Evolutionary conservation across 1,140 invertebrate species (phyloP).

Genomic region (Drosophila neocordata): DNA sequence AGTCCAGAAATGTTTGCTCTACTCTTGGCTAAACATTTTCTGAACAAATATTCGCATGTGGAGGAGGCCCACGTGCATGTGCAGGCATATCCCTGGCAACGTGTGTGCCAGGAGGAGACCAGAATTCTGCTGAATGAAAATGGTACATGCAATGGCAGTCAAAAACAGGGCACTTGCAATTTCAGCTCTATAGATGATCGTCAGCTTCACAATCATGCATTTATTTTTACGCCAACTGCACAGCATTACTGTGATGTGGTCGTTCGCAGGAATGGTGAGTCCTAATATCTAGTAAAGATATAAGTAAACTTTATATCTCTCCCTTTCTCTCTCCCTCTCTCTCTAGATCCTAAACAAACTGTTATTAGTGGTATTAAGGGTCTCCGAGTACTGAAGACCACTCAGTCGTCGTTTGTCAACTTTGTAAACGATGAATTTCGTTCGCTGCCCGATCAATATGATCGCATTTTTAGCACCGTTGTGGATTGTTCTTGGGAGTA

Average conservation of each 20-base stretch:
- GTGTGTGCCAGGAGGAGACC: constrained; percentile 84
- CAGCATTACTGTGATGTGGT: constrained; percentile 87
- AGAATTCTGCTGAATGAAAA: constrained; percentile 4
- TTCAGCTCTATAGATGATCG: constrained; percentile 72
- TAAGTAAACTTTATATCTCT: no score
- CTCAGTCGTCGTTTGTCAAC: constrained; percentile 90
- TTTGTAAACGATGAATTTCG: constrained; percentile 90
- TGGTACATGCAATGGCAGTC: neutral
- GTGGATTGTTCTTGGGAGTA: constrained; percentile 89
- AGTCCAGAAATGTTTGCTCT: constrained; percentile 90
- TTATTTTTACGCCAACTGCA: constrained; percentile 86
- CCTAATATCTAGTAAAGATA: neutral
- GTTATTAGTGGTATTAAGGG: constrained; percentile 87
- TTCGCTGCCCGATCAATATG: constrained; percentile 88
- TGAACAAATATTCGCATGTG: constrained; percentile 88
- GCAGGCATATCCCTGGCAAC: constrained; percentile 89
- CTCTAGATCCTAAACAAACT: constrained; percentile 81
- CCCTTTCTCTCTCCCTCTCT: neutral
- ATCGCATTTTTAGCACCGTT: constrained; percentile 89
- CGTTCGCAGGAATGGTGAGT: constrained; percentile 86
- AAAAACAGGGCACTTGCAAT: constrained; percentile 8
- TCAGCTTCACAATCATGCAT: constrained; percentile 88
- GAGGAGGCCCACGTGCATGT: constrained; percentile 87
- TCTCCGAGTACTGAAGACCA: constrained; percentile 89
- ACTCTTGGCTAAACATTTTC: constrained; percentile 88